Evolutionary conservation across 2,113 vertebrate genomes (phyloP), one percentile per base, ranked within the genome.

Genomic region (Sander vitreus): DNA sequence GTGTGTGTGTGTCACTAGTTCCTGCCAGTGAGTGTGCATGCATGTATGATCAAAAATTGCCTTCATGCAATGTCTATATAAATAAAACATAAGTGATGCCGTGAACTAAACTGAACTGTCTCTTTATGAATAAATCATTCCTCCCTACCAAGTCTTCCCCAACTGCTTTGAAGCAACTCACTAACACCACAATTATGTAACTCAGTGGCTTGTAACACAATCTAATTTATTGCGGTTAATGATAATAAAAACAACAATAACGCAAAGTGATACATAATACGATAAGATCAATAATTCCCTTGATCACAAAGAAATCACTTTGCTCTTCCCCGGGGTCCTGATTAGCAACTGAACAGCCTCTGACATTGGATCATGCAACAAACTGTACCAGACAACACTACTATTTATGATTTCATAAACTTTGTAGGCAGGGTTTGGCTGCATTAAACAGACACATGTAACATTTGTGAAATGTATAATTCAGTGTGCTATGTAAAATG

Each of bases 1-100:
- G 55, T 80, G 69, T 71, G 73, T 51, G 50, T 55, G 30, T 27
- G 19, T 84, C 57, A 13, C 33, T 57, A 18, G 55, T 73, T 78
- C 73, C 72, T 84, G 86, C 43, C n/a, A 25, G 65, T 48, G 86
- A 51, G 72, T 10, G 64, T 23, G 72, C 73, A 65, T 85, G 84
- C 85, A 92, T 89, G 90, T 91, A 84, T 90, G 90, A 93, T 94
- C 91, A 93, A 91, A 92, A 89, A 86, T 90, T 84, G 87, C 84
- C 80, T 90, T 88, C 82, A 81, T 92, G 88, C 77, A 75, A 89
- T 92, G 80, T 73, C 67, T 73, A 73, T 55, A 93, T 93, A 91
- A 92, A 93, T 93, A 93, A 94, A 94, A 92, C 89, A 93, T 84
- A 78, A 88, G 74, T 36, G 70, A 68, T 66, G 82, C 87, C 16